Base-by-base conservation (phyloP, 2,113 vertebrate species). In the Theristicus caerulescens region DNA sequence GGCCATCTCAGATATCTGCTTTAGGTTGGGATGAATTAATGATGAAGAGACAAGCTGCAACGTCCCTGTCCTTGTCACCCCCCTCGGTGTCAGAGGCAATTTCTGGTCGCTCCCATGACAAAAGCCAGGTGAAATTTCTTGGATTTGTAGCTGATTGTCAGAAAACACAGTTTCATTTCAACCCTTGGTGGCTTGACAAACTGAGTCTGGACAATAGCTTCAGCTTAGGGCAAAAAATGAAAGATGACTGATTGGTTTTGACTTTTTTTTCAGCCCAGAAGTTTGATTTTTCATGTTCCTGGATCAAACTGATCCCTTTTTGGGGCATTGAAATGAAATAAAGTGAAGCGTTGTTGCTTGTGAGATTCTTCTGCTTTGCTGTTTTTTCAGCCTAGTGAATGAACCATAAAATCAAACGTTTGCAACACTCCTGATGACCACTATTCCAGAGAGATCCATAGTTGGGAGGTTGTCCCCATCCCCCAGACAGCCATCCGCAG, bases 381-480 rank as follows among this genome's bases (percentile, higher is more conserved):
- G 5, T 25, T 72, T 72, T 76, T 51, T 51, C 49, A 57, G 38
- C 26, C 13, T 62, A 10, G 46, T 11, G 42, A 76, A 76, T 6
- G 42, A 62, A 57, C 16, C 22, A 10, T 20, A 55, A 64, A 79
- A 77, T 54, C 18, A 54, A 42, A 79, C 1, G 1, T 55, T 59
- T 67, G 3, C n/a, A 27, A 10, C 4, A 3, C 2, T 64, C 69
- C 21, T 0, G 0, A 19, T 64, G 78, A 14, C 44, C 47, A 18
- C 7, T 42, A 0, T 72, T 88, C 16, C 44, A 69, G 62, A 67
- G 27, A 70, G 12, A 57, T 13, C n/a, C 20, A 10, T 7, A 5
- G 16, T 21, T 55, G 12, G 38, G 38, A 79, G 52, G 19, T 62
- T 67, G 14, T 44, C 20, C 36, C 17, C 54, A n/a, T 25, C 34